A percentile compares a stretch with the other conserved stretches of the same genome.
These are phyloP conservation scores for Nettapus auritus DNA, from an alignment of 2,113 vertebrate species.

Conservation along the genomic window DNA sequence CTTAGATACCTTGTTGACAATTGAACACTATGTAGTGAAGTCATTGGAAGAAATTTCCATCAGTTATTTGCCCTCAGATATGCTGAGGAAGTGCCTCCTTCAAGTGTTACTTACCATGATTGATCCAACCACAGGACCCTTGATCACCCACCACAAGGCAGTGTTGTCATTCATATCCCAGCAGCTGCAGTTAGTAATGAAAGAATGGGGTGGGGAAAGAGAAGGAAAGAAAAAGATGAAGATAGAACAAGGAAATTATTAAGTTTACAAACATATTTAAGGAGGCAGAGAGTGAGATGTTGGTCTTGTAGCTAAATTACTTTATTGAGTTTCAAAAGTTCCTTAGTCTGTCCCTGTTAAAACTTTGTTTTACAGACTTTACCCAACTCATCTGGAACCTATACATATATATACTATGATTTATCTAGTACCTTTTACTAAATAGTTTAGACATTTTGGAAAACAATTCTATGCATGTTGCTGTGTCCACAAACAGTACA, in stretches of 20 bases:
- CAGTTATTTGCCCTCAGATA: not conserved
- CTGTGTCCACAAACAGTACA: not conserved
- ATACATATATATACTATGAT: not conserved
- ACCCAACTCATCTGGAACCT: not conserved
- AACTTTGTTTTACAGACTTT: not conserved
- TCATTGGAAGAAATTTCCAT: not conserved
- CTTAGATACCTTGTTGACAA: not conserved
- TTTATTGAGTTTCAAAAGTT: not conserved
- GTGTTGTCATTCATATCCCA: conserved; percentile 98
- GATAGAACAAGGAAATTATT: not conserved
- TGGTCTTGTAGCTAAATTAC: not conserved
- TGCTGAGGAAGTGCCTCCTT: accelerated
- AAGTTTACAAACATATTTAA: not conserved
- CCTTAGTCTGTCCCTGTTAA: not conserved
- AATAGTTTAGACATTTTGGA: not conserved
- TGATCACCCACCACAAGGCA: conserved; percentile 99
- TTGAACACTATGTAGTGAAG: not conserved
- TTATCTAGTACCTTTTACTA: not conserved
- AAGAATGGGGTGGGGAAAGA: not conserved
- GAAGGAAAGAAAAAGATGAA: not conserved
- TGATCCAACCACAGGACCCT: conserved; percentile 94
- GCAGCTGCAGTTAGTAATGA: conserved; percentile 77
- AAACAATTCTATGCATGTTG: not conserved
- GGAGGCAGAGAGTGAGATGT: not conserved
- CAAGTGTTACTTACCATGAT: conserved; percentile 88